phyloP scores from a whole-genome alignment of 1,140 invertebrate genomes.

The Ceratina calcarata region DNA sequence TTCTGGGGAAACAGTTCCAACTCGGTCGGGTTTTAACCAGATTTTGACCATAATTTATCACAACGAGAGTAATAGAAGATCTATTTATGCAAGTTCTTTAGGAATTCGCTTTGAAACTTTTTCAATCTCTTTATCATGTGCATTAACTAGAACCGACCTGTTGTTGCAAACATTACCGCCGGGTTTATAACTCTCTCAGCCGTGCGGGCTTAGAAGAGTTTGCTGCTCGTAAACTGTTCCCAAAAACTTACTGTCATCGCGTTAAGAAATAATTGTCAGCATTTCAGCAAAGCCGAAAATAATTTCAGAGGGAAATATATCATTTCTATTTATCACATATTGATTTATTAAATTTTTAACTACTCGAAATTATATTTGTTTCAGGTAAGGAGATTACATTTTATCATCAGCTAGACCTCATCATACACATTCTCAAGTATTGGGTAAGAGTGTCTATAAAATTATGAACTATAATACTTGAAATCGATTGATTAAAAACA shows the following conservation, averaged over 20 bases:
- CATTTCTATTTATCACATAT: too few species aligned
- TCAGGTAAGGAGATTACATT: too few species aligned
- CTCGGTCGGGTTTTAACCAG: background rate
- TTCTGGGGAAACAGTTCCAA: background rate
- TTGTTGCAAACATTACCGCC: conserved; percentile 11
- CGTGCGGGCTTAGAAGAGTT: background rate
- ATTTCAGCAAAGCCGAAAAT: too few species aligned
- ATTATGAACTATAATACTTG: too few species aligned
- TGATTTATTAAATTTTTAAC: too few species aligned
- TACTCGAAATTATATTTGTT: too few species aligned
- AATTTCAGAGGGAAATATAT: too few species aligned
- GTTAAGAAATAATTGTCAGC: background rate
- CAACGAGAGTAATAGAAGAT: background rate
- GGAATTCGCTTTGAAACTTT: conserved; percentile 9
- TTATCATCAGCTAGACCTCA: too few species aligned
- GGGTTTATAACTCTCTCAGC: background rate
- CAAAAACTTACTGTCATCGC: background rate
- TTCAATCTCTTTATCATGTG: conserved; percentile 11
- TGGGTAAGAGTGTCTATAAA: too few species aligned
- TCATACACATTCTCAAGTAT: too few species aligned
- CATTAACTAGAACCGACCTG: background rate
- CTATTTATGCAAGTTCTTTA: background rate
- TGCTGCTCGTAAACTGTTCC: background rate
- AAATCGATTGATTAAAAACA: too few species aligned
- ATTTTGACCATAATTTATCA: conserved; percentile 11